Evolutionary conservation across 2,888 invertebrate genomes (phyloP), one percentile per base, ranked within the genome.

Genomic region (Phoenoteleia sp.): DNA sequence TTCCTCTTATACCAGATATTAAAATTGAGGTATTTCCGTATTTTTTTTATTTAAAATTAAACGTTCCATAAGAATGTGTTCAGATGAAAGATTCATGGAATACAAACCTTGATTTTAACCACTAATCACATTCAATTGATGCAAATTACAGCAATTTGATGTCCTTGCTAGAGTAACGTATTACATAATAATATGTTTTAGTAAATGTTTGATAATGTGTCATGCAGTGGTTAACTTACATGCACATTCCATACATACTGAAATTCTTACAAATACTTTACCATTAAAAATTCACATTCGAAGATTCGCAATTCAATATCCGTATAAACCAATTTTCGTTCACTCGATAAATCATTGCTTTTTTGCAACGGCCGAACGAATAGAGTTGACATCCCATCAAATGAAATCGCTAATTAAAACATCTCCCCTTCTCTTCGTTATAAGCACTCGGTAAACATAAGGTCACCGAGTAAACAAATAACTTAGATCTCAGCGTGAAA

Each of bases 161-260:
- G 45, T 17, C 69, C 56, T 56, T 56, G 45, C 13, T 21, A 23
- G 29, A 29, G 3, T 27, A 56, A 45, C 27, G 42, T 56, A 29
- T 71, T 71, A 13, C 45, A 17, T 71, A 71, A 71, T 56, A 17
- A 56, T 56, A 71, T 27, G 56, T 71, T 71, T 71, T 45, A 39
- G 29, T 56, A 56, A 71, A 71, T 45, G 56, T 71, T 71, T 71
- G 56, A 71, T 45, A 71, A 71, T 56, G 69, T 71, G 69, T 71
- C 69, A 71, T 56, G 69, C 69, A 71, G 56, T 71, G 45, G 69
- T 71, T 71, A 33, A 52, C 56, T n/a, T 9, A 11, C 36, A 17
- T 11, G 36, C 23, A 25, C 67, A 67, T 52, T 67, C 52, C 67
- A 15, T 25, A 23, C 7, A n/a, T n/a, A n/a, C 21, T 36, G 56